phyloP scores from a whole-genome alignment of 2,797 vertebrate genomes.

The Urocyon cinereoargenteus region DNA sequence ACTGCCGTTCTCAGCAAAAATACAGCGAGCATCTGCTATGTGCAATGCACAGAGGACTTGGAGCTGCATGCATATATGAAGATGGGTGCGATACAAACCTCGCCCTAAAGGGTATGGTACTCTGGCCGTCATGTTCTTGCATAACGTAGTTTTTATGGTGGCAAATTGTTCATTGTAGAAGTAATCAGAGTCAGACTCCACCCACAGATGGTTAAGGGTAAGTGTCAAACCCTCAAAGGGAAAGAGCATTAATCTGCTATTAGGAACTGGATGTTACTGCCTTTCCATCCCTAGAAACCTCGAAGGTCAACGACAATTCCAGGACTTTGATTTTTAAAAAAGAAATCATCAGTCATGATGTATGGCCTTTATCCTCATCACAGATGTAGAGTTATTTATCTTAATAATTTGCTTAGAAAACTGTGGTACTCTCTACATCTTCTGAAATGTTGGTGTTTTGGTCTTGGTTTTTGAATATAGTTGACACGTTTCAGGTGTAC shows the following conservation, averaged over 20 bases:
- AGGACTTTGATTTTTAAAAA: background rate
- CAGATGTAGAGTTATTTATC: background rate
- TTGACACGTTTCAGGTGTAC: background rate
- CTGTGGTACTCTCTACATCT: background rate
- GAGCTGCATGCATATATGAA: background rate
- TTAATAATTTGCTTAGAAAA: background rate
- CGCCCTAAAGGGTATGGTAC: background rate
- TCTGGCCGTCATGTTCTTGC: conserved; percentile 1
- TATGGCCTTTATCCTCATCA: background rate
- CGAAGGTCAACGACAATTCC: conserved; percentile 4
- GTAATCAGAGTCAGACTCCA: background rate
- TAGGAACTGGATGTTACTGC: background rate
- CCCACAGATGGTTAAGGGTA: background rate
- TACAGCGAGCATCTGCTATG: background rate
- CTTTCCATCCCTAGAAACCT: background rate
- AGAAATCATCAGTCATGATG: background rate
- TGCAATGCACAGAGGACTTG: background rate
- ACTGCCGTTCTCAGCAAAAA: conserved; percentile 23
- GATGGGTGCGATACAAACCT: background rate
- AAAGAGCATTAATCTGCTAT: background rate
- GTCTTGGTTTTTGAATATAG: background rate
- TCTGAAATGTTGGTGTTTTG: background rate
- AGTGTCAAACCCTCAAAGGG: conserved; percentile 19
- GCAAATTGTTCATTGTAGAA: background rate
- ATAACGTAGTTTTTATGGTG: background rate